Evolutionary conservation across 2,113 vertebrate genomes (phyloP).

Genomic region (Pantherophis guttatus): DNA sequence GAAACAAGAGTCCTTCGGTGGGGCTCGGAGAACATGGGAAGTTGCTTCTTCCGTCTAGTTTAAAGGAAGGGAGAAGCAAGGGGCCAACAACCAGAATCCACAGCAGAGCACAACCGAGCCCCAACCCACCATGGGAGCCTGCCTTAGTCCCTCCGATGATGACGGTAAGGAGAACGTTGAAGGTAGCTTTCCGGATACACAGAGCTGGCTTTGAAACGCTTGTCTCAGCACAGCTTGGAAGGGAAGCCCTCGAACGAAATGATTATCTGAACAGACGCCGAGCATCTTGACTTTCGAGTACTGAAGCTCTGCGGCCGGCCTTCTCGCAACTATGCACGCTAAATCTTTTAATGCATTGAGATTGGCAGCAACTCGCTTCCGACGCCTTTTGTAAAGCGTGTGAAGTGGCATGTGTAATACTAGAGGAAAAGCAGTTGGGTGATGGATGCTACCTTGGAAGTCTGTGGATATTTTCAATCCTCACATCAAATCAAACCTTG

Average conservation of each 20-base stretch:
- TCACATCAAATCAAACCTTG: no score
- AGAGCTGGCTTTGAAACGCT: neutral
- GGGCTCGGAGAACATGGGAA: neutral
- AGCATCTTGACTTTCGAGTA: neutral
- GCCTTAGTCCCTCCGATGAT: neutral
- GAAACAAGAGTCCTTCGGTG: neutral
- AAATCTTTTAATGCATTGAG: no score
- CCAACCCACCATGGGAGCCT: neutral
- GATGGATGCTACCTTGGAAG: neutral
- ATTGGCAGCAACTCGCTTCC: neutral
- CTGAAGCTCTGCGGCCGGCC: neutral
- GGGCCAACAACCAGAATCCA: neutral
- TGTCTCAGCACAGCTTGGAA: neutral
- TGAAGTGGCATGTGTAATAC: no score
- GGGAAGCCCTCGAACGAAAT: neutral
- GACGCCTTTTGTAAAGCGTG: neutral
- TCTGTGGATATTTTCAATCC: neutral
- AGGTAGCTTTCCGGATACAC: neutral
- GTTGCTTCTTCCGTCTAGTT: neutral
- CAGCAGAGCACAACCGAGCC: neutral
- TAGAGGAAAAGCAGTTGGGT: neutral
- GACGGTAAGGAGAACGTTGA: conserved; percentile 21
- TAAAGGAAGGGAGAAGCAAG: neutral
- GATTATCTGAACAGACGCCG: neutral
- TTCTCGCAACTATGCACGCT: neutral